These are phyloP conservation scores for Oscheius sp. DNA, from an alignment of 2,888 invertebrate species.

Conservation along the genomic window DNA sequence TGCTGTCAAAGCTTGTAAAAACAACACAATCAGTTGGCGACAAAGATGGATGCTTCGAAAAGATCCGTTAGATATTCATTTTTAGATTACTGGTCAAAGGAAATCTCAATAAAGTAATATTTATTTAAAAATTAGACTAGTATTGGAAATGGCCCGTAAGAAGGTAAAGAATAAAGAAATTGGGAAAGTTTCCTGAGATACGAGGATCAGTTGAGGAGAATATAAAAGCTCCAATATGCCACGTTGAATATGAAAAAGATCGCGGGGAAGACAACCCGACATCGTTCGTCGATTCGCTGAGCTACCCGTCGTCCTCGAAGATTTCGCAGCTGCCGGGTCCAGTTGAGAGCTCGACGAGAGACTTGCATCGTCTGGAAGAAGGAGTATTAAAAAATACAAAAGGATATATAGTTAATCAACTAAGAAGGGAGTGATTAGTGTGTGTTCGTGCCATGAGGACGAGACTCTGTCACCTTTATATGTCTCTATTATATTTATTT, in stretches of 20 bases:
- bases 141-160: conserved; percentile 1
- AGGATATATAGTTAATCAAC: no score
- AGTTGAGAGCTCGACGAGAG: conserved; percentile 59
- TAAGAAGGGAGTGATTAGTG: no score
- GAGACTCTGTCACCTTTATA: no score
- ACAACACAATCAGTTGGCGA: conserved; percentile 2
- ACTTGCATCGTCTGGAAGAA: conserved; percentile 55
- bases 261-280: conserved; percentile 63
- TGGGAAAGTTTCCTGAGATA: conserved; percentile 11
- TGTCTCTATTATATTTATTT: no score
- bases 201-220: conserved; percentile 47
- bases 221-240: conserved; percentile 64
- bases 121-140: background rate
- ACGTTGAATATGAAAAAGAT: conserved; percentile 67
- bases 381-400: no score
- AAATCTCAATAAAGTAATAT: background rate
- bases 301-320: conserved; percentile 65
- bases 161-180: background rate
- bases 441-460: no score
- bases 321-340: conserved; percentile 61
- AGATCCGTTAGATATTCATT: background rate
- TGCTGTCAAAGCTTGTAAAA: conserved; percentile 46
- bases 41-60: background rate
- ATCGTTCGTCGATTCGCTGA: conserved; percentile 64
- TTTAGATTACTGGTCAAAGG: background rate